Conservation (phyloP, 2,797 vertebrate genomes). For the Neostethus bicornis region DNA sequence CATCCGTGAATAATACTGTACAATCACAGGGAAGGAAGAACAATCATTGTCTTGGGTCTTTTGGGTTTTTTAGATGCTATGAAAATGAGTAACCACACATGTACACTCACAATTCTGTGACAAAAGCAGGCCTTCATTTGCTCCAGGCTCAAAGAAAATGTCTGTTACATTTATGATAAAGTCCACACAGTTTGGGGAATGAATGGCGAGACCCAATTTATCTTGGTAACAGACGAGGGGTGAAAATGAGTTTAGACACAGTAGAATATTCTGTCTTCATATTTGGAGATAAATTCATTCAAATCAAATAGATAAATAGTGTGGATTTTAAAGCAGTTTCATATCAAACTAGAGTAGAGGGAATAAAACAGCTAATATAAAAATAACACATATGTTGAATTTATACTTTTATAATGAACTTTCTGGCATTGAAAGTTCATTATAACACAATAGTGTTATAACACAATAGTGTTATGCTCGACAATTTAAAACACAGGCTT, state of each 20-base stretch:
- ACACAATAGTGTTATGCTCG: too few relatives aligned
- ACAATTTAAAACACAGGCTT: too few relatives aligned
- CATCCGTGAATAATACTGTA: slow-evolving; percentile 32
- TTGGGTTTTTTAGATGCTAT: not conserved
- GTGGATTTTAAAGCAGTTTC: too few relatives aligned
- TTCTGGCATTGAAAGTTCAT: too few relatives aligned
- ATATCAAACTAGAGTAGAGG: not conserved
- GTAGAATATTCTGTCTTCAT: too few relatives aligned
- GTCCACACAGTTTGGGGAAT: not conserved
- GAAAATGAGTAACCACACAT: not conserved
- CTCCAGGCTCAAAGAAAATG: not conserved
- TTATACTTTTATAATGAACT: too few relatives aligned
- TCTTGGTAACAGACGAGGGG: too few relatives aligned
- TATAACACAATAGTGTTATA: too few relatives aligned
- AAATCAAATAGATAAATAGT: too few relatives aligned
- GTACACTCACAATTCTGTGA: slow-evolving; percentile 12
- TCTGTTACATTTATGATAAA: not conserved
- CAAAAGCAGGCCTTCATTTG: slow-evolving; percentile 6
- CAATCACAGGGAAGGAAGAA: slow-evolving; percentile 24
- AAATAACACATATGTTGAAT: too few relatives aligned
- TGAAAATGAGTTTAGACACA: too few relatives aligned
- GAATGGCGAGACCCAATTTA: not conserved
- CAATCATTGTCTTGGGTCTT: slow-evolving; percentile 8
- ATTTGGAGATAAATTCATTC: too few relatives aligned
- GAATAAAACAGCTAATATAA: not conserved